Evolutionary conservation across 1,140 invertebrate genomes (phyloP), one percentile per base, ranked within the genome.

Genomic region (Trissolcus basalis): DNA sequence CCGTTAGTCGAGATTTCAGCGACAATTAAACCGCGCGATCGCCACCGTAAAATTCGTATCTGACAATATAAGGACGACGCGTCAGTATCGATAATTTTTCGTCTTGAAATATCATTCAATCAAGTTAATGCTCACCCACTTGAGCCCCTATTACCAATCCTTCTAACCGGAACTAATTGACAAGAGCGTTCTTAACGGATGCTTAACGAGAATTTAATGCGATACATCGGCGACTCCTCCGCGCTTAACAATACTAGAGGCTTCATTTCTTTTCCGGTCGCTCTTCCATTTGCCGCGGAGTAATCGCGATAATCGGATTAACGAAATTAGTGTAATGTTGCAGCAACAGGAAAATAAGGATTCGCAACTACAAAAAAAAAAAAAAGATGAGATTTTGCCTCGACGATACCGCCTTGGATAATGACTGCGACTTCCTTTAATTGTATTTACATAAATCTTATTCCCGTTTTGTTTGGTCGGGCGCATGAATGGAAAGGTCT

Each of bases 61-160:
- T 36, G 53, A 58, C 58, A 63, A 61, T 63, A 68, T 63, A 67
- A 68, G 45, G 63, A 45, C 19, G 39, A 6, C 50, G 19, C 51
- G 53, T 68, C 13, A 11, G 45, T 51, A 70, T 77, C 61, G 61
- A 71, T n/a, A n/a, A n/a, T 69, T 73, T 69, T 73, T 78, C 59
- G 49, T 65, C 35, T 39, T 48, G 48, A 73, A 56, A 78, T 65
- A 58, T 50, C 50, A 48, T 60, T 59, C 61, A 39, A 67, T 71
- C 51, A 77, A 71, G 48, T 68, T 69, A 70, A 76, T 70, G 50
- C 73, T 27, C 73, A 70, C 73, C 73, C 65, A 68, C 68, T 68
- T 53, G 41, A 72, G 50, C 48, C 43, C 69, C 69, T 63, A 67
- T 73, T 78, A 56, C 64, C 59, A 64, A 65, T 68, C 64, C 69